phyloP scores from a whole-genome alignment of 2,797 vertebrate species.

The Urosaurus nigricauda region DNA sequence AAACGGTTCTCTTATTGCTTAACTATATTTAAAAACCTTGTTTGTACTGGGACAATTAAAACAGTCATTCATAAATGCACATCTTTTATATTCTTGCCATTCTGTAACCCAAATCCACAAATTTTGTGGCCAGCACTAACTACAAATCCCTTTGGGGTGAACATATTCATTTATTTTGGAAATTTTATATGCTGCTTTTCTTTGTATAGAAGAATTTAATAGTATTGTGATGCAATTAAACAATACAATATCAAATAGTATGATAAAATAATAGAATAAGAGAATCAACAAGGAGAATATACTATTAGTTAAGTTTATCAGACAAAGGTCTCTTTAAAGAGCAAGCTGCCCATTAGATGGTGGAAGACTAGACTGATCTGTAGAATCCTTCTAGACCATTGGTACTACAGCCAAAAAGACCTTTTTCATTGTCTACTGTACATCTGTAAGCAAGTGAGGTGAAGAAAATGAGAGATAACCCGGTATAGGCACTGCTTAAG shows the following conservation, averaged over 20 bases:
- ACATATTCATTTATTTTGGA: background rate
- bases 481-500: background rate
- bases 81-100: background rate
- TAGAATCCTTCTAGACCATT: background rate
- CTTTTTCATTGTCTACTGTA: background rate
- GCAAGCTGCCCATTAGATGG: background rate
- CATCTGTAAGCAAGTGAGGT: background rate
- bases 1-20: slow-evolving; percentile 1
- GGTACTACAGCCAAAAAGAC: background rate
- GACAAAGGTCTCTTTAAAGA: background rate
- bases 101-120: background rate
- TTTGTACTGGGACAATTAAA: background rate
- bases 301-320: background rate
- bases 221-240: background rate
- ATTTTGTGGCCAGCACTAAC: background rate
- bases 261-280: background rate
- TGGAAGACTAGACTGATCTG: no score
- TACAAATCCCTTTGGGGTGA: background rate
- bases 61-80: background rate
- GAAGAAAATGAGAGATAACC: background rate
- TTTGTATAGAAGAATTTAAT: background rate
- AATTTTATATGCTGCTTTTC: background rate
- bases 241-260: background rate
- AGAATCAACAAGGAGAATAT: background rate
- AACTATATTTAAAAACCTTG: background rate